phyloP scores from a whole-genome alignment of 2,113 vertebrate genomes.

The Prinia subflava region DNA sequence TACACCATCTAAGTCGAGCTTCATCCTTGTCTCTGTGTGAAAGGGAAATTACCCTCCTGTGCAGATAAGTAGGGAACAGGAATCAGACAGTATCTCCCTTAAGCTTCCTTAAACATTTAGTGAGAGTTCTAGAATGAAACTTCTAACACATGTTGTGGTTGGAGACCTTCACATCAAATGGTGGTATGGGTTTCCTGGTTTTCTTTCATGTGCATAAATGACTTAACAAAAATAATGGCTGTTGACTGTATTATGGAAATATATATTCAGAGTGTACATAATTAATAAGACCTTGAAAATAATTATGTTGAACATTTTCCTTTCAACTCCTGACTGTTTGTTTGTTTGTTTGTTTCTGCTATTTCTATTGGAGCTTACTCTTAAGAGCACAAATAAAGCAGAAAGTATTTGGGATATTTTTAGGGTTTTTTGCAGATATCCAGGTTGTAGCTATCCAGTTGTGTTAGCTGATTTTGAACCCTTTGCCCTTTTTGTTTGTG shows the following conservation, averaged over 20 bases:
- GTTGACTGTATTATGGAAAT: background rate
- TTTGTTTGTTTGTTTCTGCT: background rate
- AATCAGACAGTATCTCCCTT: background rate
- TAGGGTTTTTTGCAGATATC: fast-evolving
- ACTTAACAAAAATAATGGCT: background rate
- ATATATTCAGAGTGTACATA: background rate
- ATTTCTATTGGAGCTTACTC: background rate
- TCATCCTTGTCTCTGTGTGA: background rate
- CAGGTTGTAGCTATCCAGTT: background rate
- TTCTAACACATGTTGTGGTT: background rate
- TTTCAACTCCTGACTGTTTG: background rate
- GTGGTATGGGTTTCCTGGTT: background rate
- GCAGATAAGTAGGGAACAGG: background rate
- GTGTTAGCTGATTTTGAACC: background rate
- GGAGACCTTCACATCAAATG: background rate
- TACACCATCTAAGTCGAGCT: background rate
- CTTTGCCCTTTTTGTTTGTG: background rate
- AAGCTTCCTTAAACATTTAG: background rate
- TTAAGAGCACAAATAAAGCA: background rate
- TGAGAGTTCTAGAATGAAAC: background rate
- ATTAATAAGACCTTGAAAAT: background rate
- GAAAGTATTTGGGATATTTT: background rate
- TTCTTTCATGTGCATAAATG: background rate
- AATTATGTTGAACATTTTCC: background rate
- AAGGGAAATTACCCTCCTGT: background rate